Evolutionary conservation across 2,113 vertebrate species (phyloP), one percentile per base, ranked within the genome.

Genomic region (Equus przewalskii): DNA sequence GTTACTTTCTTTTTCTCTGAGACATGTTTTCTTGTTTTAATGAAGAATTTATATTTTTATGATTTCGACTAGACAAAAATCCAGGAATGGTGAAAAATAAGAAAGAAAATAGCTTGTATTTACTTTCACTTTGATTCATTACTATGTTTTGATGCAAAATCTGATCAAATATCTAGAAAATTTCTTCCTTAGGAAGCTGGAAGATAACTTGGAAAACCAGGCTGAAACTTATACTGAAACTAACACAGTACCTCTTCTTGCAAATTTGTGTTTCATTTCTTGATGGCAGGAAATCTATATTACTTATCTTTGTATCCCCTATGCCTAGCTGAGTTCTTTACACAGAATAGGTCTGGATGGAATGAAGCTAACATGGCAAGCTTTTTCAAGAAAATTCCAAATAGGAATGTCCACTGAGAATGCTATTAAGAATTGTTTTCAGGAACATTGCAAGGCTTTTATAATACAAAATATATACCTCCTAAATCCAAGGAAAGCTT

Each of bases 351-450:
- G 1, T 73, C 64, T 82, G 10, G 9, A 65, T 87, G 21, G 22
- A 70, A 69, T 80, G 3, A 80, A 92, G 65, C 33, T 88, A 69
- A 36, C 26, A 92, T 44, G 18, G 10, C 21, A 78, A 90, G 4
- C 2, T 83, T 97, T 94, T 76, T 26, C 33, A 72, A 56, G 73
- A 54, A 94, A 83, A 91, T 76, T 62, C 6, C 22, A 92, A 91
- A 1, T 49, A 64, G 19, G 5, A 72, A 69, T 60, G 30, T 8
- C 49, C 6, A 79, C 12, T 28, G 44, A 84, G 14, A 91, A 3
- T 64, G 1, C 19, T 13, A 62, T 70, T n/a, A 85, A 82, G 19
- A 51, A 24, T 28, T 24, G 24, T 69, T 91, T 16, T 89, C 58
- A 79, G 33, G n/a, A 89, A 90, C 16, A 60, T 11, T 82, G 4